Base-by-base conservation (phyloP, 2,888 invertebrate species). In the Tubulanus polymorphus region DNA sequence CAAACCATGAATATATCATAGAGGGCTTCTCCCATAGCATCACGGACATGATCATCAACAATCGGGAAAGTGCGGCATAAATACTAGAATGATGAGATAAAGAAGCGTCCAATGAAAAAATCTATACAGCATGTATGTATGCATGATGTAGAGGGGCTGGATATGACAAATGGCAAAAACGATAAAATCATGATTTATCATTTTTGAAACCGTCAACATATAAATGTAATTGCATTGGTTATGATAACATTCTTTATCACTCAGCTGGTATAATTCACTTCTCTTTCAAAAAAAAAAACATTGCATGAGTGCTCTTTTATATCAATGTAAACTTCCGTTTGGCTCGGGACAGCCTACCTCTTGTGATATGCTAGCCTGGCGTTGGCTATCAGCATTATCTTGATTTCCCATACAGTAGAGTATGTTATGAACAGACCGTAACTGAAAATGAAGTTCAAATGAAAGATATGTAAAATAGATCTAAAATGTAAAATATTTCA, bases 341-440 rank as follows among this genome's bases (percentile, higher is more conserved):
- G n/a, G n/a, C n/a, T n/a, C n/a, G n/a, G n/a, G n/a, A n/a, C 20
- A 30, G 23, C 61, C 52, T 64, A 77, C 78, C 73, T 78, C 76
- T 28, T 78, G 62, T 25, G 77, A 71, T 46, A 78, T 70, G 55
- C 76, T 74, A 46, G 79, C 73, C 61, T 79, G 78, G 46, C 78
- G 62, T 59, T 78, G 78, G 61, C 78, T 77, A 66, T 79, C 79
- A 12, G 76, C 75, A 64, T 78, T 71, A 48, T 78, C 75, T 60
- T 67, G 66, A 57, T 79, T 79, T 1, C 78, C 78, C 74, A 78
- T 76, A 3, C 76, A 72, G 63, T 64, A 75, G 65, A 78, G 63
- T 48, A 79, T 65, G 54, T 77, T 68, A 57, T 76, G 75, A 12
- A 74, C 71, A 18, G 78, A 76, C 53, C 74, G 62, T 37, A 70